phyloP scores from a whole-genome alignment of 2,888 invertebrate species.

The Galeopsomyia nigrocyanea region DNA sequence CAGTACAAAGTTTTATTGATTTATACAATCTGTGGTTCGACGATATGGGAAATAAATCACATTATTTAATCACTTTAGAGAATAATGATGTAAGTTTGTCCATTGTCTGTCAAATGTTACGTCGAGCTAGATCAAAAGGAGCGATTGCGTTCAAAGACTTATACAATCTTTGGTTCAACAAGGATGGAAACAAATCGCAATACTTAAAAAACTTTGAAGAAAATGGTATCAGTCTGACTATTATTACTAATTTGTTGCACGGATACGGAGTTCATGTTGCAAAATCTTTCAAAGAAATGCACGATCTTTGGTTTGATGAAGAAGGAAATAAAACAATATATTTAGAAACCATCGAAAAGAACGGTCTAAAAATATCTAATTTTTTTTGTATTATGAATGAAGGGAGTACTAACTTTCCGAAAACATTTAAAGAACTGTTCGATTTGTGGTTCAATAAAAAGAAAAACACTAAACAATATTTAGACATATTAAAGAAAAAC shows the following conservation, averaged over 20 bases:
- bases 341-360: constrained; percentile 11
- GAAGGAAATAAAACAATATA: constrained; percentile 4
- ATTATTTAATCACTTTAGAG: background rate
- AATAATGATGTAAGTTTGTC: background rate
- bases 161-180: background rate
- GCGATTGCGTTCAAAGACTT: background rate
- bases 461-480: constrained; percentile 32
- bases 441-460: constrained; percentile 50
- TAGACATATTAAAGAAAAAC: constrained; percentile 44
- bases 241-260: background rate
- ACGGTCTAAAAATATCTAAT: constrained; percentile 23
- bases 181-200: background rate
- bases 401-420: constrained; percentile 46
- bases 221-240: background rate
- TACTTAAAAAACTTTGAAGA: background rate
- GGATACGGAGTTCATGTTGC: too few relatives aligned
- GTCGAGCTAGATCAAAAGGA: background rate
- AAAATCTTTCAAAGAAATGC: too few relatives aligned
- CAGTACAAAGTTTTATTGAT: background rate
- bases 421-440: constrained; percentile 49
- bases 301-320: too few relatives aligned
- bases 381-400: constrained; percentile 48
- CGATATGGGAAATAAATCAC: background rate
- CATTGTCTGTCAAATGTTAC: background rate
- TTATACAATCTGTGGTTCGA: constrained; percentile 10